Evolutionary conservation across 1,140 invertebrate species (phyloP), one percentile per base, ranked within the genome.

Genomic region (Brachionus calyciflorus): DNA sequence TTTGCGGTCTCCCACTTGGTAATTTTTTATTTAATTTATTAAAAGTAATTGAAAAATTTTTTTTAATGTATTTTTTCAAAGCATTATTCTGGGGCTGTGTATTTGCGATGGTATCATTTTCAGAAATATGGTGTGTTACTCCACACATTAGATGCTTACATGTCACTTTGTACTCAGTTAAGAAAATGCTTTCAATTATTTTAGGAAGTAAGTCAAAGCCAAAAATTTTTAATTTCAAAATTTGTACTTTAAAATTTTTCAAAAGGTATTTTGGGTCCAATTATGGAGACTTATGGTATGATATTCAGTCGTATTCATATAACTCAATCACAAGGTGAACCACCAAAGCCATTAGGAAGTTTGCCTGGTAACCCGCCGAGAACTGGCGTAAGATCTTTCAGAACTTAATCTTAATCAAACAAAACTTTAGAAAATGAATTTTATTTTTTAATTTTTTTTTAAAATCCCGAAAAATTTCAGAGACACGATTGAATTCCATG

Each of bases 41-140:
- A n/a, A n/a, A n/a, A n/a, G 33, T 37, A 46, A 40, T 41, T 41
- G 5, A 44, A 21, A 12, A 68, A 12, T 68, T 12, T n/a, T 37
- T 37, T 19, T 68, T 24, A 30, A 12, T 14, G n/a, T 7, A n/a
- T 24, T 26, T 26, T n/a, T 4, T 2, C 3, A 46, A 46, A 70
- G 69, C 69, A 9, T 55, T 73, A n/a, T 73, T 51, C 28, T 73
- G 69, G 69, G 69, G 69, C 24, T 51, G 69, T 55, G 3, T 73
- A 40, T 73, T 73, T 73, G 69, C 69, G 1, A 12, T 37, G 28
- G 69, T 73, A 7, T 73, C 69, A 12, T 73, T 73, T 7, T 33
- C 55, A 12, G 49, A 77, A n/a, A 77, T 77, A 10, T 77, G 69
- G 69, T 73, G 69, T 17, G 24, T 73, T 10, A 73, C 69, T 37